A percentile compares a stretch with the other conserved stretches of the same genome.
Conservation (phyloP, 2,113 vertebrate species). For the Tauraco erythrolophus region DNA sequence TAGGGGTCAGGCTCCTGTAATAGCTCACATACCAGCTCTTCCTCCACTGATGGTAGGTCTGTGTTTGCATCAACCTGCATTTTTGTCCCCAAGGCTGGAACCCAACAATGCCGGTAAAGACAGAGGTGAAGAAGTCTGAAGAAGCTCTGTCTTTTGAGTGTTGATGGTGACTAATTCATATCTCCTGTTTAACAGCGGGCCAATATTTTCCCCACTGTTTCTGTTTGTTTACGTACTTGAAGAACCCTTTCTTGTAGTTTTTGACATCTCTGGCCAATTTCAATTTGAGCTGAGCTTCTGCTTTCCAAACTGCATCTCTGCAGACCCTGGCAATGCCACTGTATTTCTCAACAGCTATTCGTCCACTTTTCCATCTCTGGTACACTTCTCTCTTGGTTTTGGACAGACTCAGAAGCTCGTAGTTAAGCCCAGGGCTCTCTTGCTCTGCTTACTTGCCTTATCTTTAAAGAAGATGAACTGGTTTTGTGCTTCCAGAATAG, state of each 20-base stretch:
- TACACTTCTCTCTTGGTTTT: not conserved
- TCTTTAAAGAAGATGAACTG: not conserved
- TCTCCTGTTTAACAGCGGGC: not conserved
- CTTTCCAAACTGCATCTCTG: not conserved
- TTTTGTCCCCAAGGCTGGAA: too few relatives aligned
- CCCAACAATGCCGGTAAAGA: too few relatives aligned
- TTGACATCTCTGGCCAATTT: not conserved
- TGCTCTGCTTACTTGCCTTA: not conserved
- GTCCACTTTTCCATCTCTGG: not conserved
- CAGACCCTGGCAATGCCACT: not conserved
- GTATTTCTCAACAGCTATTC: not conserved
- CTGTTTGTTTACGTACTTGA: not conserved
- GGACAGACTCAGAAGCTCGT: not conserved
- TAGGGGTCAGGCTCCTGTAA: not conserved
- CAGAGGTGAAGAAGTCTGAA: not conserved
- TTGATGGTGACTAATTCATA: not conserved
- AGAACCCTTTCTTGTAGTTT: not conserved
- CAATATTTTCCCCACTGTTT: not conserved
- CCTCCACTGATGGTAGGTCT: too few relatives aligned
- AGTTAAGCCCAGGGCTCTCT: not conserved
- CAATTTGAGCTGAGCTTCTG: not conserved
- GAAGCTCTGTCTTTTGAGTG: not conserved
- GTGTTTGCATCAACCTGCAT: too few relatives aligned
- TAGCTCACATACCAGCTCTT: too few relatives aligned
- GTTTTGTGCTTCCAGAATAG: not conserved